Percentiles rank a stretch among this genome's conserved stretches.
phyloP scores from a whole-genome alignment of 2,113 vertebrate species.

The Tapirus terrestris region DNA sequence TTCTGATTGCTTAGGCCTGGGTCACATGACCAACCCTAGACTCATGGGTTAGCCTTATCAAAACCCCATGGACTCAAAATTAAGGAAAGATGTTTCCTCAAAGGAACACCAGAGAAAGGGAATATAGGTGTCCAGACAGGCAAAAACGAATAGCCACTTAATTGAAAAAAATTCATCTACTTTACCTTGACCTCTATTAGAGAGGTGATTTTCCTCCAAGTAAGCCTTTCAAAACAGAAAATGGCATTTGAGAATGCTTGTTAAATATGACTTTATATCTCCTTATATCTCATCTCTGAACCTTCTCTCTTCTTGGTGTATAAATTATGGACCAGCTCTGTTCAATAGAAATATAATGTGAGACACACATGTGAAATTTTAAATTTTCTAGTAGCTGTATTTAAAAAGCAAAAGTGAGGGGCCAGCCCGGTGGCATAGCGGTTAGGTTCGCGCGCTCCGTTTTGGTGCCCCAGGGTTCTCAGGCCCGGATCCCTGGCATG shows the following conservation, averaged over 20 bases:
- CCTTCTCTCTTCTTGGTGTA: background rate
- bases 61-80: background rate
- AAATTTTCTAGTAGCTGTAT: background rate
- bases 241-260: background rate
- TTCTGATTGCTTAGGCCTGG: background rate
- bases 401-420: constrained; percentile 29
- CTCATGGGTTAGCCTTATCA: background rate
- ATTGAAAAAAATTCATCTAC: background rate
- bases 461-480: no score
- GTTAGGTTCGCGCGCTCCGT: no score
- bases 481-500: no score
- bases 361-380: background rate
- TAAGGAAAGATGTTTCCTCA: background rate
- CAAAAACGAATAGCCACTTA: constrained; percentile 6
- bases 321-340: background rate
- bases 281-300: background rate
- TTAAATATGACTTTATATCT: constrained; percentile 24
- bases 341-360: background rate
- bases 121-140: background rate
- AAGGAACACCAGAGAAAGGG: background rate
- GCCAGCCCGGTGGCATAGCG: no score
- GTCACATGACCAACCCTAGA: background rate
- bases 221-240: constrained; percentile 32
- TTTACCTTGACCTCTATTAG: background rate
- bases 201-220: background rate